These are phyloP conservation scores for Ceratosolen fusciceps DNA, from an alignment of 1,140 invertebrate genomes.

Conservation along the genomic window DNA sequence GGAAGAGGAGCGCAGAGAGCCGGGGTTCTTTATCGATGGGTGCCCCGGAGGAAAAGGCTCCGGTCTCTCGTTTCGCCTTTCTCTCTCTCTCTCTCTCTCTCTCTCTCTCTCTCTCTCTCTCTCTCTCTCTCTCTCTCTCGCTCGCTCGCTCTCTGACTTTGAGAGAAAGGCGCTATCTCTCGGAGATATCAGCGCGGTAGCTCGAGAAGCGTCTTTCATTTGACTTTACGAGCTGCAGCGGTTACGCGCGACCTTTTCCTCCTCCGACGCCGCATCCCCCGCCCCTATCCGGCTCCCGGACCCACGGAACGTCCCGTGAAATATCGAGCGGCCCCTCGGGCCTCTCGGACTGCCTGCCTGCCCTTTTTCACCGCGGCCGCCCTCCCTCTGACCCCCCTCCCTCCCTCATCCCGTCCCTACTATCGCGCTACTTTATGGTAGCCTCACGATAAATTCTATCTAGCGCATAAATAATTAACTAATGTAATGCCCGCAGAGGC, in stretches of 20 bases:
- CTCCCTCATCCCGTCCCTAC: neutral
- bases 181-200: slow-evolving; percentile 31
- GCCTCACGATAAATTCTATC: slow-evolving; percentile 27
- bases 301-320: slow-evolving; percentile 24
- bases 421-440: neutral
- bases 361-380: neutral
- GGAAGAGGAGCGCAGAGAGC: slow-evolving; percentile 4
- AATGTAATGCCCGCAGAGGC: slow-evolving; percentile 27
- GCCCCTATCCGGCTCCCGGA: no score
- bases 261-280: slow-evolving; percentile 14
- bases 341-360: no score
- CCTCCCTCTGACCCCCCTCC: slow-evolving; percentile 10
- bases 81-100: no score
- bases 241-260: slow-evolving; percentile 27
- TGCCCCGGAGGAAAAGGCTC: neutral
- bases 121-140: no score
- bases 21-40: slow-evolving; percentile 44
- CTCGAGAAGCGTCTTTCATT: slow-evolving; percentile 34
- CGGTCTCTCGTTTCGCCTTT: slow-evolving; percentile 7
- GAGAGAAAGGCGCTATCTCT: slow-evolving; percentile 37
- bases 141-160: neutral
- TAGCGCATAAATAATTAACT: slow-evolving; percentile 46
- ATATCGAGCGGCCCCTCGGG: slow-evolving; percentile 21
- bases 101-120: no score
- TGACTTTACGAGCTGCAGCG: slow-evolving; percentile 39